These are phyloP conservation scores for Gnathonemus echidnorhynchus DNA, from an alignment of 2,113 vertebrate genomes.

Conservation along the genomic window DNA sequence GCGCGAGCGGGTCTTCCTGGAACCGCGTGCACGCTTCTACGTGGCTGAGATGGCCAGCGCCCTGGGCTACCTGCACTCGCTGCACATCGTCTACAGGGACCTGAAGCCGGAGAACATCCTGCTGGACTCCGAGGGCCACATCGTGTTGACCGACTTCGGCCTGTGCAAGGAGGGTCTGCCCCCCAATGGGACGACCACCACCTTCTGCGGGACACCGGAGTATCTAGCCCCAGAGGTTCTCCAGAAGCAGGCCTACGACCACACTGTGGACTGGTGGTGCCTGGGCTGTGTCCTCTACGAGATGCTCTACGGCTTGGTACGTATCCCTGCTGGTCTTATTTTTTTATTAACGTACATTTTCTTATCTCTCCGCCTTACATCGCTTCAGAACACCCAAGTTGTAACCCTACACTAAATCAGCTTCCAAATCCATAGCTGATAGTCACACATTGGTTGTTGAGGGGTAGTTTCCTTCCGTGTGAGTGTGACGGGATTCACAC, in stretches of 20 bases:
- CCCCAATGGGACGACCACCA: conserved; percentile 49
- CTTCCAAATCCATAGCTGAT: neutral
- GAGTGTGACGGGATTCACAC: neutral
- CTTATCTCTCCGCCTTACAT: neutral
- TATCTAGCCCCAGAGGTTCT: conserved; percentile 69
- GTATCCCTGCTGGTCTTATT: neutral
- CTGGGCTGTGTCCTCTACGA: conserved; percentile 65
- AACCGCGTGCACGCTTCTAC: conserved; percentile 61
- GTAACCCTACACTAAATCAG: neutral
- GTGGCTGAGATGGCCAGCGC: conserved; percentile 63
- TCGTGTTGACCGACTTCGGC: conserved; percentile 66
- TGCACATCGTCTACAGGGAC: conserved; percentile 68
- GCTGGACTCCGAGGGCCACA: conserved; percentile 60
- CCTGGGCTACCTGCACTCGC: conserved; percentile 65
- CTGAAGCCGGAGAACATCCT: conserved; percentile 68
- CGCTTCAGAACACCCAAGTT: neutral
- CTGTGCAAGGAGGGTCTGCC: conserved; percentile 66
- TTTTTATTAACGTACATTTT: neutral
- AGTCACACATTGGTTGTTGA: neutral
- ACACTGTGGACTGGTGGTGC: conserved; percentile 69
- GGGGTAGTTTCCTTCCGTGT: neutral
- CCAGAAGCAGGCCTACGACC: conserved; percentile 53
- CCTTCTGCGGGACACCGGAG: conserved; percentile 67
- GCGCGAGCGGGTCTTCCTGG: conserved; percentile 57
- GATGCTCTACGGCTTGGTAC: conserved; percentile 65